Evolutionary conservation across 2,797 vertebrate genomes (phyloP).

Genomic region (Spheniscus humboldti): DNA sequence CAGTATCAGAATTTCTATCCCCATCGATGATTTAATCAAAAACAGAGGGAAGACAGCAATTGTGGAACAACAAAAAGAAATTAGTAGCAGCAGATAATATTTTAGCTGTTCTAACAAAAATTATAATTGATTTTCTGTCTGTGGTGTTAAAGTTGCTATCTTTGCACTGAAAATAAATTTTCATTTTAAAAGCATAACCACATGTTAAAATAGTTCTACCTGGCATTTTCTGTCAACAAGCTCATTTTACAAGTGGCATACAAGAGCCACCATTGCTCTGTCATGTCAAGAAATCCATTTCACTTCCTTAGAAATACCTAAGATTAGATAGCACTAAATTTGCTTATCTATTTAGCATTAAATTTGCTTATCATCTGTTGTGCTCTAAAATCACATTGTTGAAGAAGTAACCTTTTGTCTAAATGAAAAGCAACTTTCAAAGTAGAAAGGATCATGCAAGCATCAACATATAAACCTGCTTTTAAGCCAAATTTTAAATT

Average conservation of each 20-base stretch:
- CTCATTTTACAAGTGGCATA: not conserved
- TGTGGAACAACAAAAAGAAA: slow-evolving; percentile 40
- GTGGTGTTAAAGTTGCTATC: slow-evolving; percentile 23
- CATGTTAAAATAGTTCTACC: not conserved
- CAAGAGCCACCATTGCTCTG: not conserved
- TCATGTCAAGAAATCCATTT: not conserved
- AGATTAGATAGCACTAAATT: not conserved
- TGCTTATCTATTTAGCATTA: not conserved
- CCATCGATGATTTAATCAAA: not conserved
- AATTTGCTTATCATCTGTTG: not conserved
- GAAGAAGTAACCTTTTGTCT: not conserved
- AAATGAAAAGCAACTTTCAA: not conserved
- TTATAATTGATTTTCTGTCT: slow-evolving; percentile 65
- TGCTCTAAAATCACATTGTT: not conserved
- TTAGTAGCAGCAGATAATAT: slow-evolving; percentile 40
- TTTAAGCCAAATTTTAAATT: not conserved
- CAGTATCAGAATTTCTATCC: not conserved
- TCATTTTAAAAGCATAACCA: slow-evolving; percentile 19
- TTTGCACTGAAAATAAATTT: slow-evolving; percentile 33
- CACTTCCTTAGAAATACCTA: not conserved
- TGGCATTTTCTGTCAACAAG: not conserved
- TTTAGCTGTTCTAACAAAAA: slow-evolving; percentile 47
- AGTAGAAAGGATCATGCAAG: not conserved
- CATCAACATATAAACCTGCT: not conserved
- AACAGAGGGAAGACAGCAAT: not conserved